phyloP scores from a whole-genome alignment of 2,888 invertebrate genomes.

The Chrysolina oricalcia region DNA sequence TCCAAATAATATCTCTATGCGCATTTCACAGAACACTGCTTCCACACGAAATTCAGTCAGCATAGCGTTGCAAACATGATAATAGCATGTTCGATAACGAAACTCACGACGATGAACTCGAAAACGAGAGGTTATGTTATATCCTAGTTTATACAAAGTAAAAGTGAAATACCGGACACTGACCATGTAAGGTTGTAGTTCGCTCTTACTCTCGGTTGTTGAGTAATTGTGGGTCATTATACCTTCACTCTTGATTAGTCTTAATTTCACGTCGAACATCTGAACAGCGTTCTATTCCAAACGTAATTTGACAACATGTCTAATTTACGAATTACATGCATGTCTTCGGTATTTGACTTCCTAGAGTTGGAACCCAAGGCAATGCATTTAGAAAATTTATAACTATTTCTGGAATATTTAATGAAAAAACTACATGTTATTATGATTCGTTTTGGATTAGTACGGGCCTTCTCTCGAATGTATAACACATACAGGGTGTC shows the following conservation, averaged over 20 bases:
- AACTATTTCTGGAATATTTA: background rate
- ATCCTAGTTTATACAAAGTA: slow-evolving; percentile 18
- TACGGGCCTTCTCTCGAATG: too few species aligned
- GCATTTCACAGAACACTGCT: background rate
- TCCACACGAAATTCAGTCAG: background rate
- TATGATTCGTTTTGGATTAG: too few species aligned
- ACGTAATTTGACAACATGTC: slow-evolving; percentile 10
- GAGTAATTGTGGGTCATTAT: slow-evolving; percentile 22
- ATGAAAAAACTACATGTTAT: too few species aligned
- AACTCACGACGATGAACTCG: slow-evolving; percentile 21
- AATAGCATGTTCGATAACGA: background rate
- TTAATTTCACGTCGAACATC: background rate
- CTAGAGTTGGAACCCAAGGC: background rate
- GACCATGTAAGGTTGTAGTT: slow-evolving; percentile 36
- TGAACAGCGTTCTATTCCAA: background rate
- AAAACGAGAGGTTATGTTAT: slow-evolving; percentile 22
- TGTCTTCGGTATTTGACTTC: background rate
- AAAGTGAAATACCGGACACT: slow-evolving; percentile 34
- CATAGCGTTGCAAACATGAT: background rate
- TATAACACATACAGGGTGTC: too few species aligned
- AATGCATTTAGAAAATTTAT: background rate
- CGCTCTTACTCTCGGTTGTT: slow-evolving; percentile 32
- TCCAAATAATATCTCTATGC: background rate
- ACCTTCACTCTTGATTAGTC: slow-evolving; percentile 24
- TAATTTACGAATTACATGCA: slow-evolving; percentile 3